These are phyloP conservation scores for Liasis olivaceus DNA, from an alignment of 2,797 vertebrate species.

Conservation along the genomic window DNA sequence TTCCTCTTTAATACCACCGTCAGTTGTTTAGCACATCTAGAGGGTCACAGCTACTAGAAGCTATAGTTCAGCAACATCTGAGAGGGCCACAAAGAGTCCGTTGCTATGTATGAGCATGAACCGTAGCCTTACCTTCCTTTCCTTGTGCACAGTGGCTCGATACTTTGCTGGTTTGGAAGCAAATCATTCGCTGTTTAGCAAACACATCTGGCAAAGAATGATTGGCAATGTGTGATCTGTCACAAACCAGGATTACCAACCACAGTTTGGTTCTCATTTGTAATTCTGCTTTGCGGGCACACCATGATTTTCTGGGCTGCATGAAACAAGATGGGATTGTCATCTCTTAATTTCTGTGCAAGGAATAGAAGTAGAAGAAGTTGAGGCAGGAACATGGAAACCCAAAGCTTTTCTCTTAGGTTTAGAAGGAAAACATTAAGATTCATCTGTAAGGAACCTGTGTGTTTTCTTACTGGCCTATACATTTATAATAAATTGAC, in stretches of 20 bases:
- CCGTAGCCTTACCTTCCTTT: neutral
- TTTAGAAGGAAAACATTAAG: neutral
- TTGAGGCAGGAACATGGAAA: neutral
- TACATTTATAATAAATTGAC: neutral
- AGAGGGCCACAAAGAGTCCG: neutral
- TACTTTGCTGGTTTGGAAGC: neutral
- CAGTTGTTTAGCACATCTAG: neutral
- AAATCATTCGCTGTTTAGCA: neutral
- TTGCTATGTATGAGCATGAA: neutral
- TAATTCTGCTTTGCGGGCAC: neutral
- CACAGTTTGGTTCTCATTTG: neutral
- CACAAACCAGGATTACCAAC: neutral
- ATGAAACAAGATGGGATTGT: neutral
- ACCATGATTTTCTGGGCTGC: neutral
- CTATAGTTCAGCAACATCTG: neutral
- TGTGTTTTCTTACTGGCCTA: neutral
- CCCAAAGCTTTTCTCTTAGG: neutral
- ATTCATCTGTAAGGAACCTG: neutral
- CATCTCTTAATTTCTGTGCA: neutral
- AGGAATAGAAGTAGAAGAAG: neutral
- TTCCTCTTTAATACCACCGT: neutral
- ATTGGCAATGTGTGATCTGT: neutral
- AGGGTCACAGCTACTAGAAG: neutral
- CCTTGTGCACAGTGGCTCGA: neutral
- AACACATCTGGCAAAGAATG: neutral